Evolutionary conservation across 2,888 invertebrate genomes (phyloP).

Genomic region (Teleogryllus oceanicus): DNA sequence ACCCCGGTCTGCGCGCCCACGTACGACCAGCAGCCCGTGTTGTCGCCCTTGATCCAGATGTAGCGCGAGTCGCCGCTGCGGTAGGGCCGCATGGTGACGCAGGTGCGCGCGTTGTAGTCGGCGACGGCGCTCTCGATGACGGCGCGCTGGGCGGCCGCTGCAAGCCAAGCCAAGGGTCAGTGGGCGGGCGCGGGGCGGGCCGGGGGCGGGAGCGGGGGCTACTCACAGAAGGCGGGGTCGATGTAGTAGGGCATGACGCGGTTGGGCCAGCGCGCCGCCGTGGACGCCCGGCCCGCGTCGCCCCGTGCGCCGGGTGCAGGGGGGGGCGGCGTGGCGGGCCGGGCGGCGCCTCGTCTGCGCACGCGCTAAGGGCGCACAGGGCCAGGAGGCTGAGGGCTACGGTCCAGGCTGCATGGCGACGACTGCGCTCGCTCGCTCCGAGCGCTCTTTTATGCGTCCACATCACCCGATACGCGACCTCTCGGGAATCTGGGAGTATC

Average conservation of each 20-base stretch:
- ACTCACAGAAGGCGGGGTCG: background rate
- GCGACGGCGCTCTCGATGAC: background rate
- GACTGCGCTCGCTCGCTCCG: no score
- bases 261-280: background rate
- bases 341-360: background rate
- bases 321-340: background rate
- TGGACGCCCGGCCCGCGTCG: background rate
- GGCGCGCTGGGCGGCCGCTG: background rate
- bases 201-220: background rate
- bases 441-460: no score
- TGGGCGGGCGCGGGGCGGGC: no score
- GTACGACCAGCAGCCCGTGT: background rate
- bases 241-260: constrained; percentile 18
- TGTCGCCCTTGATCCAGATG: constrained; percentile 18
- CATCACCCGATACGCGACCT: no score
- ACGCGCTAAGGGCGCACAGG: background rate
- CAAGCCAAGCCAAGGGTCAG: background rate
- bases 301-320: background rate
- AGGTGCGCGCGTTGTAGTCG: background rate
- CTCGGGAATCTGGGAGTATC: no score
- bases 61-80: background rate
- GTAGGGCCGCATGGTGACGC: background rate
- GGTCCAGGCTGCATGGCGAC: no score
- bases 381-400: no score
- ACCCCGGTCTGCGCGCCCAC: background rate